A percentile compares a stretch with the other conserved stretches of the same genome.
Evolutionary conservation across 2,113 vertebrate species (phyloP).

Genomic region (Heptranchias perlo): DNA sequence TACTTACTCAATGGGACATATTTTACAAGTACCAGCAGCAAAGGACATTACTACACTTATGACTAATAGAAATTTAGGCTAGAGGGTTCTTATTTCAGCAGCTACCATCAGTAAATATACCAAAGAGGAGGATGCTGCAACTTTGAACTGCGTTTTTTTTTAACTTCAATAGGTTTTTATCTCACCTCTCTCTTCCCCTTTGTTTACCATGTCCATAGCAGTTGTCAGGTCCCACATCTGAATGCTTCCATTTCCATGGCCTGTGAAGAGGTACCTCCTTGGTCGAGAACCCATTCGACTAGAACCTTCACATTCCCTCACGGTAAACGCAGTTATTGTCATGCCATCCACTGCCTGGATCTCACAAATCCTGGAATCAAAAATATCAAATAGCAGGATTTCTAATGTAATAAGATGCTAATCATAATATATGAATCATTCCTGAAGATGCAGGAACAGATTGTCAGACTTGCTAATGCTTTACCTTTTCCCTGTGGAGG

Average conservation of each 20-base stretch:
- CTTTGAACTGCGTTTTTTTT: not conserved
- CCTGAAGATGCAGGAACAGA: not conserved
- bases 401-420: not conserved
- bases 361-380: conserved; percentile 78
- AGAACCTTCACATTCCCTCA: conserved; percentile 91
- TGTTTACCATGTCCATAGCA: conserved; percentile 90
- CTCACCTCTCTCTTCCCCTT: conserved; percentile 76
- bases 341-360: conserved; percentile 93
- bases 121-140: not conserved
- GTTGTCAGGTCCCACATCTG: conserved; percentile 99
- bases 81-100: not conserved
- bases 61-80: not conserved
- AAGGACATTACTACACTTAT: not conserved
- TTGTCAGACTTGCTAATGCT: not conserved
- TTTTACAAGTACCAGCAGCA: not conserved
- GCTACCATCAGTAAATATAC: not conserved
- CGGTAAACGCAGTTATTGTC: conserved; percentile 87
- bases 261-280: conserved; percentile 89
- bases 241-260: conserved; percentile 92
- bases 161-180: conserved; percentile 39
- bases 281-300: conserved; percentile 95
- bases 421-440: not conserved
- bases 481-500: conserved; percentile 93
- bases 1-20: not conserved
- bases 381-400: not conserved